Evolutionary conservation across 1,140 invertebrate genomes (phyloP).

Genomic region (Cydia splendana): DNA sequence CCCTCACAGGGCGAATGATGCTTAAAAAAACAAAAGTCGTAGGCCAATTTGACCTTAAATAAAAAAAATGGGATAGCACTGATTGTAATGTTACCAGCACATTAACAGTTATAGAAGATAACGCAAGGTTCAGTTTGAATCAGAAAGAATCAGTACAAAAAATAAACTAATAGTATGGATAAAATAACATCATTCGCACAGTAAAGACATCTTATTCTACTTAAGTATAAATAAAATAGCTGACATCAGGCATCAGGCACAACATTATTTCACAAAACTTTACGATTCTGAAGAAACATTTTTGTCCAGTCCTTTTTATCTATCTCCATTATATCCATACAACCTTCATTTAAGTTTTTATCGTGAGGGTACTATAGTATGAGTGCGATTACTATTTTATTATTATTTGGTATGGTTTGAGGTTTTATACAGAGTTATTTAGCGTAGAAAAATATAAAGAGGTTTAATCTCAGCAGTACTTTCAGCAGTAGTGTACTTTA

Average conservation of each 20-base stretch:
- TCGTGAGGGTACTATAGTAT: constrained; percentile 29
- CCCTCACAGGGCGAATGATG: constrained; percentile 8
- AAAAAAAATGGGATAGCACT: background rate
- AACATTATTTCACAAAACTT: constrained; percentile 28
- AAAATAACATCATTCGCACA: constrained; percentile 14
- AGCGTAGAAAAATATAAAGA: constrained; percentile 39
- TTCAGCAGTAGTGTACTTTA: background rate
- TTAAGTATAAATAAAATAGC: constrained; percentile 15
- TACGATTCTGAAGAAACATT: constrained; percentile 21
- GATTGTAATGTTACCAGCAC: background rate
- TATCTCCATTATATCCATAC: constrained; percentile 9
- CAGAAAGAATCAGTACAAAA: background rate
- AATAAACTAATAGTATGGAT: background rate
- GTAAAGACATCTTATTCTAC: constrained; percentile 1
- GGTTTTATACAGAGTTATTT: constrained; percentile 77
- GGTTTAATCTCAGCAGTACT: constrained; percentile 7
- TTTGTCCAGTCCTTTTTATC: background rate
- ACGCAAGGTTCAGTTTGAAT: background rate
- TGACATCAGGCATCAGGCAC: constrained; percentile 14
- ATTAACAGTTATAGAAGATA: background rate
- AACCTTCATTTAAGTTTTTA: constrained; percentile 16
- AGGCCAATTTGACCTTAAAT: background rate
- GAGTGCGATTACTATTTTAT: constrained; percentile 40
- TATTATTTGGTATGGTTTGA: constrained; percentile 61
- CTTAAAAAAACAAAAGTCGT: background rate